phyloP scores from a whole-genome alignment of 2,888 invertebrate species.

The Autographa pulchrina region DNA sequence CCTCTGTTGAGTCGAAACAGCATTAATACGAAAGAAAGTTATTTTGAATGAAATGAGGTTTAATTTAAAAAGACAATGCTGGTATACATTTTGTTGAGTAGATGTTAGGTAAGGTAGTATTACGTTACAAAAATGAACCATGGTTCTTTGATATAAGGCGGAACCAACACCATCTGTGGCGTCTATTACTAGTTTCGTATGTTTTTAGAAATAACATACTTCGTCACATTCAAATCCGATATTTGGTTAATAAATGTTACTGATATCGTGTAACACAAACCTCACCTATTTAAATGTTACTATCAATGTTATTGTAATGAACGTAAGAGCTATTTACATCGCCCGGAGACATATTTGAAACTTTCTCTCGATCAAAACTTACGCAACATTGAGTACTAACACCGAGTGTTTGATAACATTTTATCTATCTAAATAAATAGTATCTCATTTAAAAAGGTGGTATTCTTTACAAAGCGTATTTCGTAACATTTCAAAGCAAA shows the following conservation, averaged over 20 bases:
- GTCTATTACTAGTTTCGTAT: not conserved
- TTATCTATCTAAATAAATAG: conserved; percentile 50
- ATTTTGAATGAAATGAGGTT: not conserved
- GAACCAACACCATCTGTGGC: not conserved
- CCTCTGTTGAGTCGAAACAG: not conserved
- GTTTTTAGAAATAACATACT: no score
- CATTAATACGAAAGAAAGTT: not conserved
- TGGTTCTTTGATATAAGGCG: not conserved
- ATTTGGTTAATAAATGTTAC: conserved; percentile 12
- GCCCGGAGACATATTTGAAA: conserved; percentile 51
- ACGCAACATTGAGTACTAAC: conserved; percentile 38
- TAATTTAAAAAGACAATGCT: not conserved
- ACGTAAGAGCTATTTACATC: conserved; percentile 33
- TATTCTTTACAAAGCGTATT: conserved; percentile 32
- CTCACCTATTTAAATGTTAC: conserved; percentile 38
- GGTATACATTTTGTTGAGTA: not conserved
- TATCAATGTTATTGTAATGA: conserved; percentile 41
- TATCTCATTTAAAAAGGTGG: conserved; percentile 28
- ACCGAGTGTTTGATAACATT: conserved; percentile 50
- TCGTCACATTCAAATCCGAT: not conserved
- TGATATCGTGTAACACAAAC: conserved; percentile 11
- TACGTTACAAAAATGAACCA: not conserved
- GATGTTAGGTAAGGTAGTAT: no score
- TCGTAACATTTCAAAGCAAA: conserved; percentile 26
- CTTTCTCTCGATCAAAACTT: conserved; percentile 61